Evolutionary conservation across 2,888 invertebrate species (phyloP), one percentile per base, ranked within the genome.

Genomic region (Lucinisca nassula): DNA sequence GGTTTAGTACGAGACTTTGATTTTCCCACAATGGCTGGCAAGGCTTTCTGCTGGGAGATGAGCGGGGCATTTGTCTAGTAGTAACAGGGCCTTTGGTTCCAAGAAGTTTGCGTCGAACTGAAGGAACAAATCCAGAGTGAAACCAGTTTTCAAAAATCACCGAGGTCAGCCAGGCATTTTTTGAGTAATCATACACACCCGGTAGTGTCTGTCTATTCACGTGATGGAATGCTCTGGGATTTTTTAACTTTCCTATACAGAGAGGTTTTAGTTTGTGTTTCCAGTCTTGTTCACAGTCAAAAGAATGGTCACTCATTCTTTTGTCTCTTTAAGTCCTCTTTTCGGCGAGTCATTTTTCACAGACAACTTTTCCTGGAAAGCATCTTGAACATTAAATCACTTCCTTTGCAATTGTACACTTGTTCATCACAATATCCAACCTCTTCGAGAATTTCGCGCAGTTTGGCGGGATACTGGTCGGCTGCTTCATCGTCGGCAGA

Each of bases 301-400:
- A 37, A 89, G 61, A 12, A 82, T 51, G 24, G 85, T 87, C 0
- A 85, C 37, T 10, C 87, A 3, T 27, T 84, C 73, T 61, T 87
- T 84, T 2, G 21, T 49, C 51, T 82, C 40, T 49, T 87, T 87
- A 40, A 74, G 80, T 17, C 87, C 82, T 38, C 73, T 49, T 40
- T 79, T 74, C 37, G 76, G 79, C 0, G 27, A 4, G 45, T 82
- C 77, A 3, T 24, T 72, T 51, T 72, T 78, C 37, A 24, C 21
- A 0, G 82, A 84, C 24, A 87, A 72, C 14, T 91, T 37, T 79
- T 45, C n/a, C 79, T 82, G 17, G 92, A 92, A 76, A 92, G 82
- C 78, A 87, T n/a, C n/a, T n/a, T n/a, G n/a, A n/a, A n/a, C n/a
- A n/a, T n/a, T n/a, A 91, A 70, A 17, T 80, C 83, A 40, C 87